Evolutionary conservation across 2,113 vertebrate genomes (phyloP).

Genomic region (Antennarius striatus): DNA sequence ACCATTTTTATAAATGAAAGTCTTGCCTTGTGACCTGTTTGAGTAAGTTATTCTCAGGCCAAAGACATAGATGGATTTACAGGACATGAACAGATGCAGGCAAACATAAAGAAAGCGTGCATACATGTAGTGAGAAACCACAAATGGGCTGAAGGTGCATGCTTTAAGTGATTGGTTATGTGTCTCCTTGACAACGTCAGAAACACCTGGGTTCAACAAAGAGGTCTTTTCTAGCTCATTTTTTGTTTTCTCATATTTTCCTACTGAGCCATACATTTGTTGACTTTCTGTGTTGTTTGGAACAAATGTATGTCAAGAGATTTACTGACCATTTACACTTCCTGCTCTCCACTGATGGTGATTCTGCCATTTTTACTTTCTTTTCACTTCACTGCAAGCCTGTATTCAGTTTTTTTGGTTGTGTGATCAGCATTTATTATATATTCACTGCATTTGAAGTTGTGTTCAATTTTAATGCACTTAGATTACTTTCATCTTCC

Average conservation of each 20-base stretch:
- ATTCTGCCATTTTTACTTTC: not conserved
- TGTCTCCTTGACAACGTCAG: conserved; percentile 30
- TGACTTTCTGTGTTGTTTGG: conserved; percentile 31
- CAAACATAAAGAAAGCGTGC: conserved; percentile 22
- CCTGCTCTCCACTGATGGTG: conserved; percentile 27
- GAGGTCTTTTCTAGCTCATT: conserved; percentile 21
- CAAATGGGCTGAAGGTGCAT: conserved; percentile 34
- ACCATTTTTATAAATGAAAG: conserved; percentile 54
- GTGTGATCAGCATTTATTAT: conserved; percentile 47
- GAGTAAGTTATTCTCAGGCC: conserved; percentile 66
- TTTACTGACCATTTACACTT: conserved; percentile 30
- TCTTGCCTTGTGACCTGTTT: conserved; percentile 71
- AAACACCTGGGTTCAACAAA: conserved; percentile 11
- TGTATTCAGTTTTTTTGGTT: conserved; percentile 39
- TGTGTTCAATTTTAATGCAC: conserved; percentile 53
- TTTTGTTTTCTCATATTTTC: conserved; percentile 36
- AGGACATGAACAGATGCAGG: not conserved
- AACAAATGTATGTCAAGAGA: conserved; percentile 57
- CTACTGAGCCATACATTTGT: conserved; percentile 59
- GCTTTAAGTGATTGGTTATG: conserved; percentile 24
- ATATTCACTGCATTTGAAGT: conserved; percentile 57
- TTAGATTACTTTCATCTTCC: conserved; percentile 46
- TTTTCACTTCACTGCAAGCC: conserved; percentile 10
- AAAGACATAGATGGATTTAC: conserved; percentile 36
- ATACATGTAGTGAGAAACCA: conserved; percentile 23